phyloP scores from a whole-genome alignment of 1,140 invertebrate species.

The Zaprionus nigranus region DNA sequence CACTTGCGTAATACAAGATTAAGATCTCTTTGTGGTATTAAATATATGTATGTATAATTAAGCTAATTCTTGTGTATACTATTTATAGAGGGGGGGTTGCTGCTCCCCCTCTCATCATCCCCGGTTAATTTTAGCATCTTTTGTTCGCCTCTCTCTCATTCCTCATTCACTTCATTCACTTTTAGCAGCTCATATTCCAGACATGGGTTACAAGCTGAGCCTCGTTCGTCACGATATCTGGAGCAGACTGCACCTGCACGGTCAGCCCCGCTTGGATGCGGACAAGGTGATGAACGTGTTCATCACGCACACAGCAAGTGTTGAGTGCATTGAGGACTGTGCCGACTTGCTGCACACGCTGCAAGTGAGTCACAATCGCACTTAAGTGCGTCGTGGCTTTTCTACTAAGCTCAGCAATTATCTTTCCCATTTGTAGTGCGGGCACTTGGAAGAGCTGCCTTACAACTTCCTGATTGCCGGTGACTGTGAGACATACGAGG shows the following conservation, averaged over 20 bases:
- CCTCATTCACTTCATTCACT: slow-evolving; percentile 3
- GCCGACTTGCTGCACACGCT: slow-evolving; percentile 46
- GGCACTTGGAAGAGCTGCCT: slow-evolving; percentile 59
- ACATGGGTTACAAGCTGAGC: slow-evolving; percentile 59
- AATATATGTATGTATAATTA: neutral
- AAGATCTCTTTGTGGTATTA: neutral
- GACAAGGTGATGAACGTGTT: slow-evolving; percentile 55
- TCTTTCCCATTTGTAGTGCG: slow-evolving; percentile 12
- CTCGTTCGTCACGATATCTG: slow-evolving; percentile 71
- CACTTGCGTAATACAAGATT: neutral
- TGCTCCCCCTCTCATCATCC: neutral
- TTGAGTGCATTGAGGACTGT: slow-evolving; percentile 58
- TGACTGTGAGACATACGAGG: slow-evolving; percentile 73
- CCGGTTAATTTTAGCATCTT: too few relatives aligned
- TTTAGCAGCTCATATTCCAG: slow-evolving; percentile 45
- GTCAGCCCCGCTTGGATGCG: slow-evolving; percentile 36
- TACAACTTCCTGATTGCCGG: slow-evolving; percentile 77
- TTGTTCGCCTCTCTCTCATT: too few relatives aligned
- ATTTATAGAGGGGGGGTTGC: neutral
- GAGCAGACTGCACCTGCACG: slow-evolving; percentile 46
- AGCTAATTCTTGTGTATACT: neutral
- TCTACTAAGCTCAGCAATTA: neutral
- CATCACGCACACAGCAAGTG: slow-evolving; percentile 68
- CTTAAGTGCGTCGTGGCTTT: neutral
- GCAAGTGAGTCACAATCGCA: slow-evolving; percentile 57